phyloP scores from a whole-genome alignment of 1,140 invertebrate genomes.

The Drosophila bocki region DNA sequence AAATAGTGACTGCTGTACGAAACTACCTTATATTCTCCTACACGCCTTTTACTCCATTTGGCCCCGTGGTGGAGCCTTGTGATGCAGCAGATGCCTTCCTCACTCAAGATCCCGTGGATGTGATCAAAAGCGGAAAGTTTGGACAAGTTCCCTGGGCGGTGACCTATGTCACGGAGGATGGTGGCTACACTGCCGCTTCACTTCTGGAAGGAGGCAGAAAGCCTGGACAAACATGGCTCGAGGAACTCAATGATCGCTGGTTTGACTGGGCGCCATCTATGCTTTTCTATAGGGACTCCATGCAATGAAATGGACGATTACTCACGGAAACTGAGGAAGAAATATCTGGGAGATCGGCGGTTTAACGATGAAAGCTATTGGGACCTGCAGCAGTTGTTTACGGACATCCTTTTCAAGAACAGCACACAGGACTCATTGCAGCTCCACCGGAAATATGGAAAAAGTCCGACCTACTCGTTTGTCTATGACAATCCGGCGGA shows the following conservation, averaged over 20 bases:
- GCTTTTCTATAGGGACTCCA: slow-evolving; percentile 55
- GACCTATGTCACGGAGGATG: slow-evolving; percentile 86
- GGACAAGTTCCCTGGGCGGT: slow-evolving; percentile 86
- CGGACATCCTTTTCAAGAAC: slow-evolving; percentile 63
- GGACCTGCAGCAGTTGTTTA: slow-evolving; percentile 53
- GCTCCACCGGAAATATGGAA: slow-evolving; percentile 41
- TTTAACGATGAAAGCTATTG: slow-evolving; percentile 55
- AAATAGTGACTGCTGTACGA: slow-evolving; percentile 54
- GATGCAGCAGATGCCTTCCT: slow-evolving; percentile 85
- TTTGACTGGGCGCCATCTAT: slow-evolving; percentile 55
- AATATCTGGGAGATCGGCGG: slow-evolving; percentile 47
- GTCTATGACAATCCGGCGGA: slow-evolving; percentile 68
- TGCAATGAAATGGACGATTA: slow-evolving; percentile 51
- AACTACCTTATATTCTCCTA: slow-evolving; percentile 85
- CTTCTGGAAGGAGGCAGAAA: slow-evolving; percentile 13
- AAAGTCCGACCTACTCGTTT: slow-evolving; percentile 52
- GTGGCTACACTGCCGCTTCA: slow-evolving; percentile 86
- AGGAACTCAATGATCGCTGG: slow-evolving; percentile 57
- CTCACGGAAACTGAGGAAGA: slow-evolving; percentile 34
- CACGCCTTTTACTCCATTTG: slow-evolving; percentile 87
- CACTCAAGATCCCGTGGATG: slow-evolving; percentile 85
- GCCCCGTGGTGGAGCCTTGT: slow-evolving; percentile 86
- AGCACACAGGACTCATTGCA: slow-evolving; percentile 44
- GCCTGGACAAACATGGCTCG: slow-evolving; percentile 14
- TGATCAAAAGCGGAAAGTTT: slow-evolving; percentile 85